phyloP scores from a whole-genome alignment of 2,888 invertebrate species.

The Calliphora vomitoria region DNA sequence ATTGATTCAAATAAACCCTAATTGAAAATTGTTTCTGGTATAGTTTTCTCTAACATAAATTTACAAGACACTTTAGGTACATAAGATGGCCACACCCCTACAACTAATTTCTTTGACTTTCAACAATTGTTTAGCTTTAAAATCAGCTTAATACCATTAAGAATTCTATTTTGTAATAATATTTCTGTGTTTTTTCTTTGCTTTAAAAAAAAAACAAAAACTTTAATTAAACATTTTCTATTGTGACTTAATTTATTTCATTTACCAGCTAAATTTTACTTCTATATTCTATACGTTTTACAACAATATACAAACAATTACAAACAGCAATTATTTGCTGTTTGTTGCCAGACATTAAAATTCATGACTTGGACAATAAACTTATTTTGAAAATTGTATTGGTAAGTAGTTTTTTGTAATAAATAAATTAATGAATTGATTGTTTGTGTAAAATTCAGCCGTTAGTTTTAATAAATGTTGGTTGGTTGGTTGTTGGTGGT shows the following conservation, averaged over 20 bases:
- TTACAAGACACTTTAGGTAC: too few species aligned
- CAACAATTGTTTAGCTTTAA: not conserved
- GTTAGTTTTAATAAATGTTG: not conserved
- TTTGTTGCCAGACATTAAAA: not conserved
- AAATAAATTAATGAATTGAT: conserved; percentile 10
- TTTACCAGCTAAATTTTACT: not conserved
- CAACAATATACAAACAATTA: too few species aligned
- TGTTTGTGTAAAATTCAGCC: not conserved
- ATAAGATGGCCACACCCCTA: not conserved
- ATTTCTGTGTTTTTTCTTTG: not conserved
- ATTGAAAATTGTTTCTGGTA: too few species aligned
- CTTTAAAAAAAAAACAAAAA: not conserved
- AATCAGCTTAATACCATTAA: not conserved
- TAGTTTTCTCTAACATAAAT: too few species aligned
- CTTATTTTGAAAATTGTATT: not conserved
- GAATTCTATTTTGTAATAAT: not conserved
- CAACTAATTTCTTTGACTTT: not conserved
- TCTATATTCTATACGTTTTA: not conserved
- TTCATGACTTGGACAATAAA: conserved; percentile 9
- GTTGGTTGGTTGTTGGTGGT: too few species aligned
- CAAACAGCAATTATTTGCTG: not conserved
- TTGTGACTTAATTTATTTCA: not conserved
- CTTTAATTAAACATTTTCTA: not conserved
- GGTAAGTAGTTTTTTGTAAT: not conserved
- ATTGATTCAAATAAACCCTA: too few species aligned